Percentiles rank a stretch among this genome's conserved stretches.
These are phyloP conservation scores for Polydrusus pterygomalis DNA, from an alignment of 2,888 invertebrate species.

Conservation along the genomic window DNA sequence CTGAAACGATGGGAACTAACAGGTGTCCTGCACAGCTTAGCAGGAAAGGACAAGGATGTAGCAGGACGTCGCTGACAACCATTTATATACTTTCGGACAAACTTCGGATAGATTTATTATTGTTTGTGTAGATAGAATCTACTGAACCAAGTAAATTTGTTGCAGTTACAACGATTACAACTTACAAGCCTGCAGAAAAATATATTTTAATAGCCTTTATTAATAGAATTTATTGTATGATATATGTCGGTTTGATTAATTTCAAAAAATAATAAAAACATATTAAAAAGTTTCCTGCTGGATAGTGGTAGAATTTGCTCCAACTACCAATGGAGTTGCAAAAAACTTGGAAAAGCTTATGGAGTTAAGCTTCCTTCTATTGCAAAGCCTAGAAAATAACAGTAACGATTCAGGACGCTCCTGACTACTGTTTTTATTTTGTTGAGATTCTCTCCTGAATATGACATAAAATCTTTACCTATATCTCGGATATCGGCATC, in stretches of 20 bases:
- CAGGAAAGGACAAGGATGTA: constrained; percentile 27
- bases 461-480: neutral
- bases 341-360: too few relatives aligned
- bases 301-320: too few relatives aligned
- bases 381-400: too few relatives aligned
- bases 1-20: constrained; percentile 66
- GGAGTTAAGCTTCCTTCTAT: too few relatives aligned
- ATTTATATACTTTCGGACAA: constrained; percentile 54
- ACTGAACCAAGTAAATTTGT: neutral
- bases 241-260: too few relatives aligned
- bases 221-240: too few relatives aligned
- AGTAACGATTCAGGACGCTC: too few relatives aligned
- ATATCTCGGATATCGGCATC: constrained; percentile 5
- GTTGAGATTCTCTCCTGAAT: neutral
- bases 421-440: too few relatives aligned
- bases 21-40: constrained; percentile 24
- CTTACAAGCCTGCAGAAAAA: neutral
- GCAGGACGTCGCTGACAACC: constrained; percentile 39
- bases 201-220: too few relatives aligned
- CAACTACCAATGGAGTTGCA: too few relatives aligned
- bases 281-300: too few relatives aligned
- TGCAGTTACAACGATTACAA: neutral
- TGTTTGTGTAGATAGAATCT: constrained; percentile 25
- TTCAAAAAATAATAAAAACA: too few relatives aligned
- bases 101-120: constrained; percentile 48